These are phyloP conservation scores for Drosophila sucinea DNA, from an alignment of 1,140 invertebrate genomes.

Conservation along the genomic window DNA sequence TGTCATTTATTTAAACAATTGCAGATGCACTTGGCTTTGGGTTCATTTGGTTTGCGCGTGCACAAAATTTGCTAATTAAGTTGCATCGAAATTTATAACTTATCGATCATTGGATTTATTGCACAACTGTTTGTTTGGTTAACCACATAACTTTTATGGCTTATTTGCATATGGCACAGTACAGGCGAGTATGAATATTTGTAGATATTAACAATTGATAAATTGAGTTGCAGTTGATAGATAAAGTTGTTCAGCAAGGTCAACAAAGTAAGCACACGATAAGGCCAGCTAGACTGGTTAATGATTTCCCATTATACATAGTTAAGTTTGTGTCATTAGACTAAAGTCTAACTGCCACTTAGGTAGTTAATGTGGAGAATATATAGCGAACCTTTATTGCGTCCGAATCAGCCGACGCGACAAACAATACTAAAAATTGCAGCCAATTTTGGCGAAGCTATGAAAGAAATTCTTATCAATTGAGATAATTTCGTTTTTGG, in stretches of 20 bases:
- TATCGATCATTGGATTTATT: slow-evolving; percentile 4
- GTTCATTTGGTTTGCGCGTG: background rate
- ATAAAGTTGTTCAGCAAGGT: background rate
- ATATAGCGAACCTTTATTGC: background rate
- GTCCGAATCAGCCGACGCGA: slow-evolving; percentile 16
- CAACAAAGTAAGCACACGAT: background rate
- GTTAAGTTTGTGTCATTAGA: slow-evolving; percentile 4
- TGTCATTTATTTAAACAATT: slow-evolving; percentile 2
- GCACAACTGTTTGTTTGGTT: slow-evolving; percentile 6
- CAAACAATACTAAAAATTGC: slow-evolving; percentile 34
- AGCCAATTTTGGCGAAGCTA: background rate
- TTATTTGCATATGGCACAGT: background rate
- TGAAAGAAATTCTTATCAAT: slow-evolving; percentile 46
- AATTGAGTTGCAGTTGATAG: background rate
- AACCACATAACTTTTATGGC: background rate
- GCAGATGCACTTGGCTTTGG: background rate
- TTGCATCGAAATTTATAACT: slow-evolving; percentile 13
- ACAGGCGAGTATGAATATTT: background rate
- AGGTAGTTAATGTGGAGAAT: background rate
- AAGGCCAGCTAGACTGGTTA: background rate
- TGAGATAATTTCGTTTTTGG: slow-evolving; percentile 32
- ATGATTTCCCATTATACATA: background rate
- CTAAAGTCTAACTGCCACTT: background rate
- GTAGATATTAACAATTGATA: slow-evolving; percentile 9
- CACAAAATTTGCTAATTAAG: slow-evolving; percentile 1